phyloP scores from a whole-genome alignment of 1,140 invertebrate genomes.

The Drosophila pruinosa region DNA sequence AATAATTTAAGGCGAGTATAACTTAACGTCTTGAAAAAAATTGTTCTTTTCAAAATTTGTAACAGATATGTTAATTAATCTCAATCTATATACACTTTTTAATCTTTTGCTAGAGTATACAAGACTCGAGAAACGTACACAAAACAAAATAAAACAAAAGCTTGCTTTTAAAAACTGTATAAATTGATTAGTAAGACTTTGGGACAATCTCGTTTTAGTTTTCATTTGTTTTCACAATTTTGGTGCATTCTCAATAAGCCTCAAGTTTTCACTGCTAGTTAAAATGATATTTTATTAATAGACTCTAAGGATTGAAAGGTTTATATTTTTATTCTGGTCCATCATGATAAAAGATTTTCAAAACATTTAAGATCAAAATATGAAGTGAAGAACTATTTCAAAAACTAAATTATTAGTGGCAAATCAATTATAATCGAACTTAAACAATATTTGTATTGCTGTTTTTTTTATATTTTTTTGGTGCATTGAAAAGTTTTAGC shows the following conservation, averaged over 20 bases:
- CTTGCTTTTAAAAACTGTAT: slow-evolving; percentile 10
- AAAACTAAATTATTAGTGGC: too few species aligned
- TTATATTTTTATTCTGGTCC: too few species aligned
- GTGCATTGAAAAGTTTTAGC: too few species aligned
- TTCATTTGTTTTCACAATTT: background rate
- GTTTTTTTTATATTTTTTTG: too few species aligned
- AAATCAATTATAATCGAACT: too few species aligned
- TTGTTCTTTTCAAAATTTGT: background rate
- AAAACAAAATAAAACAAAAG: background rate
- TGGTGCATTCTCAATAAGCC: slow-evolving; percentile 12
- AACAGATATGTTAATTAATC: too few species aligned
- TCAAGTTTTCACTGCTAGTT: slow-evolving; percentile 15
- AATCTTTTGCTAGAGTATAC: background rate
- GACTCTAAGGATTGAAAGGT: too few species aligned
- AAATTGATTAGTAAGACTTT: slow-evolving; percentile 19
- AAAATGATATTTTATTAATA: slow-evolving; percentile 9
- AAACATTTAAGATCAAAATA: too few species aligned
- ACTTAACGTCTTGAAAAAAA: background rate
- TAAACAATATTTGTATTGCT: too few species aligned
- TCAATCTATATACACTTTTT: background rate
- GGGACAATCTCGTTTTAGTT: background rate
- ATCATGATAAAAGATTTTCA: too few species aligned
- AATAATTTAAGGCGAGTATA: too few species aligned
- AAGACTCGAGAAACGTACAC: background rate
- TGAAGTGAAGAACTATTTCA: too few species aligned